Evolutionary conservation across 1,140 invertebrate genomes (phyloP).

Genomic region (Plodia interpunctella): DNA sequence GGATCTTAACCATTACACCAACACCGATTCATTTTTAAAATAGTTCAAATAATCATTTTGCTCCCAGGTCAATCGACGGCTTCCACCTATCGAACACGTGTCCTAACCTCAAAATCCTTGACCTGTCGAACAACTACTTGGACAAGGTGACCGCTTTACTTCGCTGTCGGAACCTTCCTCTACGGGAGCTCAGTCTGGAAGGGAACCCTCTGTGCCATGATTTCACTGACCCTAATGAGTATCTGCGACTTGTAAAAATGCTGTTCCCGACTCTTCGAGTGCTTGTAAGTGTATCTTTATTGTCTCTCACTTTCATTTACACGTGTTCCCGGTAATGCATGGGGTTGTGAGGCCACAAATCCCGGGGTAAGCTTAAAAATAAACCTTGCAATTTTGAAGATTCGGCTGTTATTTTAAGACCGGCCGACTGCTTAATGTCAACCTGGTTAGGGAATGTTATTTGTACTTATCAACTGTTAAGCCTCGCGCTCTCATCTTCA

Average conservation of each 20-base stretch:
- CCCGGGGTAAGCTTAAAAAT: too few species aligned
- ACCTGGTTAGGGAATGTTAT: too few species aligned
- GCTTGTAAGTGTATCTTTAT: slow-evolving; percentile 41
- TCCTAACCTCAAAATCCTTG: slow-evolving; percentile 35
- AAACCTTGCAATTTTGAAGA: too few species aligned
- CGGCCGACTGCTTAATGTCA: too few species aligned
- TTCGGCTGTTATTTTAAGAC: too few species aligned
- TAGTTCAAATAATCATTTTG: neutral
- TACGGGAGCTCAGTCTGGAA: slow-evolving; percentile 52
- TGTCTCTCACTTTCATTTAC: too few species aligned
- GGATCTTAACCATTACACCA: too few species aligned
- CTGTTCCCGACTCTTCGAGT: slow-evolving; percentile 58
- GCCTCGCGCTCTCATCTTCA: too few species aligned
- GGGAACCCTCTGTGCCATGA: slow-evolving; percentile 74
- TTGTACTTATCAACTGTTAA: too few species aligned
- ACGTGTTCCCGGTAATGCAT: too few species aligned
- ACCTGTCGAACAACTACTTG: slow-evolving; percentile 47
- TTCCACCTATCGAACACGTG: slow-evolving; percentile 33
- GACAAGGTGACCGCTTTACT: slow-evolving; percentile 32
- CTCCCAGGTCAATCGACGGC: slow-evolving; percentile 40
- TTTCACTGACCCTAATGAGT: slow-evolving; percentile 59
- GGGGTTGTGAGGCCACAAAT: too few species aligned
- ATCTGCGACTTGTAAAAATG: slow-evolving; percentile 57
- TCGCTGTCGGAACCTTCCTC: slow-evolving; percentile 22
- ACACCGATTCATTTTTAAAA: too few species aligned